Percentiles rank a stretch among this genome's conserved stretches.
Evolutionary conservation across 2,888 invertebrate species (phyloP).

Genomic region (Hirudinaria manillensis): DNA sequence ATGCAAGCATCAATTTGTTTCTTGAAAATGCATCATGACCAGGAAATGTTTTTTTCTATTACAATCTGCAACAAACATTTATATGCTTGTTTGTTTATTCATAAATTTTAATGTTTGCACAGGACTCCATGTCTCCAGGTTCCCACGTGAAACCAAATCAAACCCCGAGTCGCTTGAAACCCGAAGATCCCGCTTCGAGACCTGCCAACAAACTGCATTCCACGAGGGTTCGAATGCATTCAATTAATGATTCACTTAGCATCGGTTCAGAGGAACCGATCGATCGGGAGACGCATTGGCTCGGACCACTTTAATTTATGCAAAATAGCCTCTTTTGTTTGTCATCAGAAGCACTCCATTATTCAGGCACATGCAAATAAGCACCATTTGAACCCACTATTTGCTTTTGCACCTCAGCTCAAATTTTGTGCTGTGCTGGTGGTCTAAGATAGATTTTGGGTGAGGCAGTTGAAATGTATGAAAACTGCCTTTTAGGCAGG

Average conservation of each 20-base stretch:
- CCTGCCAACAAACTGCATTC: background rate
- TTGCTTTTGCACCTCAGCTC: too few relatives aligned
- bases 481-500: too few relatives aligned
- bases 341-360: background rate
- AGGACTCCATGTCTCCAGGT: constrained; percentile 16
- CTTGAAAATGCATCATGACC: too few relatives aligned
- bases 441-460: too few relatives aligned
- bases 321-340: background rate
- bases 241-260: background rate
- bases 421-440: too few relatives aligned
- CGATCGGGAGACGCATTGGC: too few relatives aligned
- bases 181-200: constrained; percentile 5
- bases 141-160: constrained; percentile 21
- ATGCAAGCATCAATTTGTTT: too few relatives aligned
- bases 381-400: background rate
- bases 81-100: background rate
- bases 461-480: too few relatives aligned
- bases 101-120: background rate
- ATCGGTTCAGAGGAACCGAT: too few relatives aligned
- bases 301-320: background rate
- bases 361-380: background rate
- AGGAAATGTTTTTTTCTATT: too few relatives aligned
- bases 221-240: background rate
- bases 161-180: constrained; percentile 16
- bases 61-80: too few relatives aligned